Evolutionary conservation across 2,113 vertebrate genomes (phyloP).

Genomic region (Hoplias malabaricus): DNA sequence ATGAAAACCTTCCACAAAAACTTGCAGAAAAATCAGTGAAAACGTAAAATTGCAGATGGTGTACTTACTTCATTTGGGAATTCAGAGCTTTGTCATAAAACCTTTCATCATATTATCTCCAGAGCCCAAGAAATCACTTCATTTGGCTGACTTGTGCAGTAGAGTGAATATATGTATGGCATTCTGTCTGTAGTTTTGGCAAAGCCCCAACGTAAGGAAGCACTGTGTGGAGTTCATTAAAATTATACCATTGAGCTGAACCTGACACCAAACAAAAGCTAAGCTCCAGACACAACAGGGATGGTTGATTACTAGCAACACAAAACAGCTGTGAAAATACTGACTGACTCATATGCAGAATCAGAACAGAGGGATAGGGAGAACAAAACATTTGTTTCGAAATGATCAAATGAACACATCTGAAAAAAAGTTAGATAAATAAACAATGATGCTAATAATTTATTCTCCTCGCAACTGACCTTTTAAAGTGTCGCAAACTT

Average conservation of each 20-base stretch:
- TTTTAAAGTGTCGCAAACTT: too few species aligned
- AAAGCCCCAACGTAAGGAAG: neutral
- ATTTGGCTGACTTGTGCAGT: neutral
- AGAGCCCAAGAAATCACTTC: neutral
- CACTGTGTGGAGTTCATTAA: neutral
- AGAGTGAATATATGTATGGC: neutral
- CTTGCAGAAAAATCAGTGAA: too few species aligned
- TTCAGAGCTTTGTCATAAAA: too few species aligned
- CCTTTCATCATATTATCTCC: neutral
- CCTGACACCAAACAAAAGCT: conserved; percentile 15
- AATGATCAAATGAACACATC: too few species aligned
- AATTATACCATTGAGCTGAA: neutral
- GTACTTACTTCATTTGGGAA: too few species aligned
- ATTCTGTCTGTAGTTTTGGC: neutral
- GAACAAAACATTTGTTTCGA: too few species aligned
- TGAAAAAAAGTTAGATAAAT: too few species aligned
- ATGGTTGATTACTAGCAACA: neutral
- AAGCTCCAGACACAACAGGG: conserved; percentile 9
- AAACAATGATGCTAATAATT: too few species aligned
- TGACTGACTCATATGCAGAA: neutral
- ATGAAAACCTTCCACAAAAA: too few species aligned
- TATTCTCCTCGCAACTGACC: too few species aligned
- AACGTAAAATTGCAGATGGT: too few species aligned
- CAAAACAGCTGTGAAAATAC: neutral
- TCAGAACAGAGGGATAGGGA: neutral